Evolutionary conservation across 1,140 invertebrate species (phyloP).

Genomic region (Anastrepha ludens): DNA sequence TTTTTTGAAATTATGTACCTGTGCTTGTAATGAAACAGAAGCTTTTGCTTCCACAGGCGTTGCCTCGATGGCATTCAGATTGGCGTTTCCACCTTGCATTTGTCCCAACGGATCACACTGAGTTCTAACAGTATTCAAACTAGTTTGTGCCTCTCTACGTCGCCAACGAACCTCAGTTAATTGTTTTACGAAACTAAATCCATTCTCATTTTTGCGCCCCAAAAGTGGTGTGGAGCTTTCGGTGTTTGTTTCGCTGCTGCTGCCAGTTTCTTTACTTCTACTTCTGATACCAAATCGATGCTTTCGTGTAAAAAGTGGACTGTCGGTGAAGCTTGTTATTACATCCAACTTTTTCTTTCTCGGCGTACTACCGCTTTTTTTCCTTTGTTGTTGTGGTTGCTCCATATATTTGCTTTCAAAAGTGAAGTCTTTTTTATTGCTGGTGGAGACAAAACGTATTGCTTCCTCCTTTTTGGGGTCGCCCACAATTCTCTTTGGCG

Average conservation of each 20-base stretch:
- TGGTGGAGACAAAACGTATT: conserved; percentile 11
- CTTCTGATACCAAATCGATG: conserved; percentile 71
- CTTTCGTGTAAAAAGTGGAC: conserved; percentile 73
- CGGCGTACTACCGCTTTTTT: conserved; percentile 47
- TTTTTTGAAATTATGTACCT: conserved; percentile 61
- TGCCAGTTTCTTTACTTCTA: conserved; percentile 60
- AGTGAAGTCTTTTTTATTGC: not conserved
- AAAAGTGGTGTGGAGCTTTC: conserved; percentile 68
- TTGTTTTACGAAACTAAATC: conserved; percentile 72
- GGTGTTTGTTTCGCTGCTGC: conserved; percentile 57
- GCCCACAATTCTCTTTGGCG: conserved; percentile 56
- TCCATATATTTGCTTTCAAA: conserved; percentile 47
- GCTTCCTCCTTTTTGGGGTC: conserved; percentile 59
- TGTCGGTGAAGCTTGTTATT: conserved; percentile 73
- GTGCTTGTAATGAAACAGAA: conserved; percentile 75
- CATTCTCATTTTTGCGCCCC: conserved; percentile 68
- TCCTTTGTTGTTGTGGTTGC: conserved; percentile 17
- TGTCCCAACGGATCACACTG: conserved; percentile 52
- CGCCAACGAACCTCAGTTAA: conserved; percentile 69
- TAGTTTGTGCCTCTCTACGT: conserved; percentile 62
- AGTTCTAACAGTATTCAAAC: not conserved
- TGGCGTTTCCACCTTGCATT: conserved; percentile 60
- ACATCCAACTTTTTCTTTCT: conserved; percentile 69
- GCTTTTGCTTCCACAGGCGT: conserved; percentile 71
- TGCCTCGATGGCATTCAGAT: conserved; percentile 62